phyloP scores from a whole-genome alignment of 1,140 invertebrate genomes.

The Drosophila oshimai region DNA sequence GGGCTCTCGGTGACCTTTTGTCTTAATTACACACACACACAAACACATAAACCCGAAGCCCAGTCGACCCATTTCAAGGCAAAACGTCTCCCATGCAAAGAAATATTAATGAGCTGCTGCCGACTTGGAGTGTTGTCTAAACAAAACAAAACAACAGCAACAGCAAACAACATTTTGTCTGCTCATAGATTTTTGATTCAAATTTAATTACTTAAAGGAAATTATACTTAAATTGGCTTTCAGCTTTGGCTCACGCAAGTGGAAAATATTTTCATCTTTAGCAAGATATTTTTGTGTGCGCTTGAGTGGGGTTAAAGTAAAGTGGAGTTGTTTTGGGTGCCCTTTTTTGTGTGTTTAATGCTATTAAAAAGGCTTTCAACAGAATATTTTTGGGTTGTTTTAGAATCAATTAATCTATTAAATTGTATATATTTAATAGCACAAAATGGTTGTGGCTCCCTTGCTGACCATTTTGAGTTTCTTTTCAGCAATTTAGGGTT shows the following conservation, averaged over 20 bases:
- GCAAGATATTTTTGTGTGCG: conserved; percentile 39
- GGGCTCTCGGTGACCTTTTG: conserved; percentile 26
- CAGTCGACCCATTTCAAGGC: conserved; percentile 33
- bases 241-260: conserved; percentile 38
- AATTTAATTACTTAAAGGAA: conserved; percentile 50
- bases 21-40: conserved; percentile 30
- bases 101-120: conserved; percentile 42
- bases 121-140: conserved; percentile 29
- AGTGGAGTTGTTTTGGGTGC: conserved; percentile 7
- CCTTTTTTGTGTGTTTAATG: conserved; percentile 35
- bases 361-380: conserved; percentile 38
- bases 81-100: conserved; percentile 28
- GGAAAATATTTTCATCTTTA: conserved; percentile 42
- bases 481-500: not conserved
- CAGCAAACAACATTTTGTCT: conserved; percentile 32
- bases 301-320: conserved; percentile 5
- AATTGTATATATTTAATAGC: conserved; percentile 38
- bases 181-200: conserved; percentile 43
- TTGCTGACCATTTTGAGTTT: not conserved
- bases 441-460: conserved; percentile 26
- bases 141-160: conserved; percentile 15
- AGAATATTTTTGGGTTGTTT: conserved; percentile 29
- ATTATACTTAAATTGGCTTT: conserved; percentile 46
- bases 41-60: not conserved
- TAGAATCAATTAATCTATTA: conserved; percentile 44